Conservation (phyloP, 2,888 invertebrate genomes). For the Bellardia pandia region DNA sequence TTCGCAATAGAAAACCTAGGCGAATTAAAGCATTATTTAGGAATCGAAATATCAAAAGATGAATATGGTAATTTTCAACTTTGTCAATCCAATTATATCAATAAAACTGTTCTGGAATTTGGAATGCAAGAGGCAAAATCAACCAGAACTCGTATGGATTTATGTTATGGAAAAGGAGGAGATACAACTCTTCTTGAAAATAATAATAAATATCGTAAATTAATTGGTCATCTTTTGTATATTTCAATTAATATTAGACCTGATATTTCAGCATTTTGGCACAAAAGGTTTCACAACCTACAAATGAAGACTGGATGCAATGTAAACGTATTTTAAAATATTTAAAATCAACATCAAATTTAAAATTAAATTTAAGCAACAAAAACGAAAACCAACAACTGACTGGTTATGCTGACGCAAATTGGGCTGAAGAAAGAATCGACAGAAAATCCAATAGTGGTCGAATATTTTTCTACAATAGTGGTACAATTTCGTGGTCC, state of each 20-base stretch:
- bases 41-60: slow-evolving; percentile 62
- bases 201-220: slow-evolving; percentile 56
- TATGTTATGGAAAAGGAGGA: slow-evolving; percentile 61
- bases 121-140: slow-evolving; percentile 67
- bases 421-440: slow-evolving; percentile 6
- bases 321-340: slow-evolving; percentile 43
- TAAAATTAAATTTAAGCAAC: slow-evolving; percentile 19
- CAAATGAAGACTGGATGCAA: slow-evolving; percentile 75
- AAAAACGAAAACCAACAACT: slow-evolving; percentile 10
- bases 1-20: slow-evolving; percentile 63
- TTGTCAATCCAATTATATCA: slow-evolving; percentile 62
- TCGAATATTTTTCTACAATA: slow-evolving; percentile 43
- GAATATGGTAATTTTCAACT: slow-evolving; percentile 60
- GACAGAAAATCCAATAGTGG: slow-evolving; percentile 54
- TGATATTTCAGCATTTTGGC: slow-evolving; percentile 72
- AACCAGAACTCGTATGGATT: slow-evolving; percentile 56
- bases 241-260: slow-evolving; percentile 63
- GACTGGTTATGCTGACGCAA: neutral
- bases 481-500: slow-evolving; percentile 33
- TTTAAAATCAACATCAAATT: slow-evolving; percentile 16
- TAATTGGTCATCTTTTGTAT: slow-evolving; percentile 64
- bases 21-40: slow-evolving; percentile 61
- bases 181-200: slow-evolving; percentile 35
- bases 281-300: slow-evolving; percentile 75
- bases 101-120: slow-evolving; percentile 62